These are phyloP conservation scores for Drosophila pseudotakahashii DNA, from an alignment of 2,888 invertebrate species.

Conservation along the genomic window DNA sequence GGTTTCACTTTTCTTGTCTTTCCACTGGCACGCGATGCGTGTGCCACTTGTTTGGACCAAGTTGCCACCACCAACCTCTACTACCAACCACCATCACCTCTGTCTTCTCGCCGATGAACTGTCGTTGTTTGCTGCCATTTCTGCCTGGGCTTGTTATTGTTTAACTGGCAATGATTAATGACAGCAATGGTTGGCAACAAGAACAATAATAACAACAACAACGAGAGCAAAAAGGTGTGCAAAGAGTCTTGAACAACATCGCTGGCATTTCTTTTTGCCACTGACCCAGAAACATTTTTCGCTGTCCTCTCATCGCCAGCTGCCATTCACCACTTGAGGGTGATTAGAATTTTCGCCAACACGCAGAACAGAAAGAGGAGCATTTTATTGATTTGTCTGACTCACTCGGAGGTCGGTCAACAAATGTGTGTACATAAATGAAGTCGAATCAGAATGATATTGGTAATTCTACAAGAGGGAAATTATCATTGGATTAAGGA, in stretches of 20 bases:
- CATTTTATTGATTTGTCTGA: slow-evolving; percentile 42
- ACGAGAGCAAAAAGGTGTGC: slow-evolving; percentile 43
- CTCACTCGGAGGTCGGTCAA: slow-evolving; percentile 2
- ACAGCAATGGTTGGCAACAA: slow-evolving; percentile 17
- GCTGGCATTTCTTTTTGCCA: slow-evolving; percentile 66
- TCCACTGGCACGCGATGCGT: slow-evolving; percentile 44
- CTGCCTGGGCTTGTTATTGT: slow-evolving; percentile 61
- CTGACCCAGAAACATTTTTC: slow-evolving; percentile 66
- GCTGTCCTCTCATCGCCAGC: slow-evolving; percentile 22
- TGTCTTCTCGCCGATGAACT: slow-evolving; percentile 12
- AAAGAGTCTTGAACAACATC: slow-evolving; percentile 45
- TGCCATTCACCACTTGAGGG: slow-evolving; percentile 34
- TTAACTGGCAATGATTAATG: slow-evolving; percentile 75
- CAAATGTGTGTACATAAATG: slow-evolving; percentile 8
- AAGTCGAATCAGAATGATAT: slow-evolving; percentile 6
- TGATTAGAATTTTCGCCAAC: slow-evolving; percentile 41
- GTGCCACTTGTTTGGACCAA: slow-evolving; percentile 50
- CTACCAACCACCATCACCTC: neutral
- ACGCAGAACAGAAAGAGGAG: slow-evolving; percentile 1
- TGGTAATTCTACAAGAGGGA: neutral
- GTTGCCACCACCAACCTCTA: slow-evolving; percentile 19
- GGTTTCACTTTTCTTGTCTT: slow-evolving; percentile 60
- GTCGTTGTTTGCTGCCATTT: slow-evolving; percentile 14
- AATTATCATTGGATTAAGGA: too few relatives aligned
- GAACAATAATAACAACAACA: neutral